Conservation (phyloP, 1,140 invertebrate species). For the Zaprionus lachaisei region DNA sequence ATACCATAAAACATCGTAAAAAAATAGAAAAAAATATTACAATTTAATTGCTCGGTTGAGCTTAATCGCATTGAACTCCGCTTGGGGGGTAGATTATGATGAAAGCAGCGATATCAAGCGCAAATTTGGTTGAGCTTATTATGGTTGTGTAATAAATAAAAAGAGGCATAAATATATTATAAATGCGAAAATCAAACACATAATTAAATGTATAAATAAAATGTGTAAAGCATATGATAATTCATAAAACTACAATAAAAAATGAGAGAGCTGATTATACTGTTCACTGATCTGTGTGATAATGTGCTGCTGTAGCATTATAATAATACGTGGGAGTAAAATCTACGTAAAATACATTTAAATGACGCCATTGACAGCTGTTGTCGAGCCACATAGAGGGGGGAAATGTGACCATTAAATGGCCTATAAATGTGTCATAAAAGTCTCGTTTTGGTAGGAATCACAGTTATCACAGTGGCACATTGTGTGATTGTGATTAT, state of each 20-base stretch:
- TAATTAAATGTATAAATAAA: conserved; percentile 31
- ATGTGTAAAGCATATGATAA: conserved; percentile 15
- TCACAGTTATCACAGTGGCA: conserved; percentile 37
- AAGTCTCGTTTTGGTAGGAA: conserved; percentile 34
- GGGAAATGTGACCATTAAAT: conserved; percentile 30
- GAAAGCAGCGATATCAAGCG: neutral
- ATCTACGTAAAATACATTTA: conserved; percentile 27
- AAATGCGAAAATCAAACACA: conserved; percentile 8
- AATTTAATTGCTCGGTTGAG: neutral
- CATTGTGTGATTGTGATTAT: conserved; percentile 61
- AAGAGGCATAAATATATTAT: neutral
- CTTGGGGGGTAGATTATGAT: neutral
- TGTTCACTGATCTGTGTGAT: conserved; percentile 12
- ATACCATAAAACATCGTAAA: neutral
- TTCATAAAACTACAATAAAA: neutral
- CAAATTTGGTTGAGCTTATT: conserved; percentile 1
- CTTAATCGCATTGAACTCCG: neutral
- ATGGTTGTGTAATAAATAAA: no score
- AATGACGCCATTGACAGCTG: conserved; percentile 34
- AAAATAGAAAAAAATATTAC: neutral
- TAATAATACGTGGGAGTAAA: neutral
- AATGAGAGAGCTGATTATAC: neutral
- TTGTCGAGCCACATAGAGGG: conserved; percentile 13
- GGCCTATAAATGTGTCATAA: conserved; percentile 48
- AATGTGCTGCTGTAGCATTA: conserved; percentile 1